Percentiles rank a stretch among this genome's conserved stretches.
Conservation (phyloP, 2,888 invertebrate species). For the Lamproptera curius region DNA sequence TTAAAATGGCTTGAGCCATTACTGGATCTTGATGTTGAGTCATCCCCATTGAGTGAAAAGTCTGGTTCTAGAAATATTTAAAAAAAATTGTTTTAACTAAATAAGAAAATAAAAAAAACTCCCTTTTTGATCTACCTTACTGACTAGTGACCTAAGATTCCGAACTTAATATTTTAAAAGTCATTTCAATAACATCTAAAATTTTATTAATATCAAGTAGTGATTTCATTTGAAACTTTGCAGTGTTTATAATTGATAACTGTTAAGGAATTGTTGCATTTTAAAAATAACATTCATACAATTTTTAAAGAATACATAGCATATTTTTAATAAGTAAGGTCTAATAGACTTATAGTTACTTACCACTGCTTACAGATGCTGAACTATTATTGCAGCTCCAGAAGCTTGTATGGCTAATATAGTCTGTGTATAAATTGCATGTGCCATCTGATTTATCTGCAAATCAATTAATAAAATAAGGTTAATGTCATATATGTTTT, state of each 20-base stretch:
- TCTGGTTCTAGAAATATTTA: conserved; percentile 23
- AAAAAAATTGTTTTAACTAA: neutral
- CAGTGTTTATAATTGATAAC: neutral
- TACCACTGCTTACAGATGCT: conserved; percentile 35
- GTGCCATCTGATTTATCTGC: conserved; percentile 61
- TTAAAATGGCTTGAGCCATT: conserved; percentile 16
- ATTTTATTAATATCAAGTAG: neutral
- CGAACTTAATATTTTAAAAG: too few relatives aligned
- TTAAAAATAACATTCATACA: too few relatives aligned
- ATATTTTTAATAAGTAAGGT: too few relatives aligned
- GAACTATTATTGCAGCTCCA: conserved; percentile 27
- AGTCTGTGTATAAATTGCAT: conserved; percentile 65
- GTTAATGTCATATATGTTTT: too few relatives aligned
- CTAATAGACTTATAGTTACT: too few relatives aligned
- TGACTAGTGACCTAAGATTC: too few relatives aligned
- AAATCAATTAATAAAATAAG: too few relatives aligned
- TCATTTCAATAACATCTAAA: neutral
- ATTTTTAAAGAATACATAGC: too few relatives aligned
- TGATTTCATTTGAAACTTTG: neutral
- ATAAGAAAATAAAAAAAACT: too few relatives aligned
- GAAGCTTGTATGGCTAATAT: conserved; percentile 64
- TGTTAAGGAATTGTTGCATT: too few relatives aligned
- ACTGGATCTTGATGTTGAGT: conserved; percentile 14
- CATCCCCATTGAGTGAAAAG: conserved; percentile 14
- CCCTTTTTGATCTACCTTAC: too few relatives aligned